Evolutionary conservation across 2,888 invertebrate genomes (phyloP), one percentile per base, ranked within the genome.

Genomic region (Noctuana brunneofusca): DNA sequence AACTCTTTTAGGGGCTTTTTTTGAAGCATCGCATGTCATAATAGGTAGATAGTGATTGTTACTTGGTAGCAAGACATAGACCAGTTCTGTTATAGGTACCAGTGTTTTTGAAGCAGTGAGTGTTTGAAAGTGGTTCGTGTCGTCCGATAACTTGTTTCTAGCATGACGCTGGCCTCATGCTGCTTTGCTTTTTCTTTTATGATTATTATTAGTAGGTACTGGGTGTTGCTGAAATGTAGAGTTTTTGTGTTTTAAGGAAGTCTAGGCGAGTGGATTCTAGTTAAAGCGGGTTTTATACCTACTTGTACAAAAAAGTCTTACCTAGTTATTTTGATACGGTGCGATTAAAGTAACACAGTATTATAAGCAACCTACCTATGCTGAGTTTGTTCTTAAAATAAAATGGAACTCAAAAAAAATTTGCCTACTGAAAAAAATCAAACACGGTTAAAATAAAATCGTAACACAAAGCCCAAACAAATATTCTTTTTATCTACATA

Each of bases 141-240:
- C 5, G 22, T 22, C 20, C 49, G 24, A 24, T 24, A 49, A 22
- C 27, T n/a, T 24, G 49, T 0, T 24, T 49, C 49, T 24, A 49
- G 24, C 49, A 22, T 49, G 14, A 27, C n/a, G 4, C 20, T 22
- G 38, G 32, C 63, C 24, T 63, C 32, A 50, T 30, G 41, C 56
- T 63, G 63, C 50, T 63, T 63, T 63, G 55, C 56, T 67, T 70
- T 69, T 66, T 56, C 63, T 68, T 69, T 68, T 67, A 64, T 64
- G 63, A 65, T 66, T 65, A 62, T 48, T 55, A 38, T 54, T 55
- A 62, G 22, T n/a, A 22, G 11, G 30, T 43, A 30, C 18, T 30
- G 35, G 52, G 54, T 49, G 35, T 55, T 38, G 46, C 35, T 60
- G 32, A 46, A 54, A 53, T 48, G 53, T 50, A 6, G 38, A 24